A percentile compares a stretch with the other conserved stretches of the same genome.
Evolutionary conservation across 2,888 invertebrate genomes (phyloP).

Genomic region (Galerucella pusilla): DNA sequence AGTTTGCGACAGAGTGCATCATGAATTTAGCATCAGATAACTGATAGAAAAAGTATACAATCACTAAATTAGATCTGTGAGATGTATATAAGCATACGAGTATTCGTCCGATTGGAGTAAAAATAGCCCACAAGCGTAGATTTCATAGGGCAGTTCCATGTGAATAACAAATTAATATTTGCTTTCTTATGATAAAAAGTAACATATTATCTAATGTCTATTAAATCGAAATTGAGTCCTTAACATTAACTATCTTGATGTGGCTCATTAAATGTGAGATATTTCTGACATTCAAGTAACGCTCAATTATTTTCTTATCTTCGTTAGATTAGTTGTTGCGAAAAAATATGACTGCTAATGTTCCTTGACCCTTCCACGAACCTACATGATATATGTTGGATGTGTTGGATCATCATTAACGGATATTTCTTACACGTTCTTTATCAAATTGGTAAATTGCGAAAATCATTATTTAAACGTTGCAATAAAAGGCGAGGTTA

Average conservation of each 20-base stretch:
- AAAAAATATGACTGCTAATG: conserved; percentile 10
- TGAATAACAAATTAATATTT: neutral
- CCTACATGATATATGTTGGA: conserved; percentile 7
- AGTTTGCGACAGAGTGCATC: conserved; percentile 9
- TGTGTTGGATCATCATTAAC: conserved; percentile 2
- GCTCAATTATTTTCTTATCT: conserved; percentile 29
- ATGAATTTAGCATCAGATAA: conserved; percentile 2
- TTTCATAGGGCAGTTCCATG: neutral
- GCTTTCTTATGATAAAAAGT: too few relatives aligned
- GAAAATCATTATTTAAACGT: conserved; percentile 1
- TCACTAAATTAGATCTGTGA: neutral
- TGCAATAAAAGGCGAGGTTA: too few relatives aligned
- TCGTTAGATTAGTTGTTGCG: neutral
- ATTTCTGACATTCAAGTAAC: conserved; percentile 33
- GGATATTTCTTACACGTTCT: conserved; percentile 3
- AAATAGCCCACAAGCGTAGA: neutral
- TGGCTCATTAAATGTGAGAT: conserved; percentile 31
- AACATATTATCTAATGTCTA: neutral
- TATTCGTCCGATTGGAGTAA: neutral
- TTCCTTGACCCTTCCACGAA: conserved; percentile 12
- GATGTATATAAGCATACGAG: neutral
- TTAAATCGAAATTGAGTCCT: conserved; percentile 28
- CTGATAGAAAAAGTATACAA: neutral
- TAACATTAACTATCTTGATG: conserved; percentile 28
- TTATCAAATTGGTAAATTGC: neutral